These are phyloP conservation scores for Orestias chungarensis DNA, from an alignment of 2,797 vertebrate genomes.

Conservation along the genomic window DNA sequence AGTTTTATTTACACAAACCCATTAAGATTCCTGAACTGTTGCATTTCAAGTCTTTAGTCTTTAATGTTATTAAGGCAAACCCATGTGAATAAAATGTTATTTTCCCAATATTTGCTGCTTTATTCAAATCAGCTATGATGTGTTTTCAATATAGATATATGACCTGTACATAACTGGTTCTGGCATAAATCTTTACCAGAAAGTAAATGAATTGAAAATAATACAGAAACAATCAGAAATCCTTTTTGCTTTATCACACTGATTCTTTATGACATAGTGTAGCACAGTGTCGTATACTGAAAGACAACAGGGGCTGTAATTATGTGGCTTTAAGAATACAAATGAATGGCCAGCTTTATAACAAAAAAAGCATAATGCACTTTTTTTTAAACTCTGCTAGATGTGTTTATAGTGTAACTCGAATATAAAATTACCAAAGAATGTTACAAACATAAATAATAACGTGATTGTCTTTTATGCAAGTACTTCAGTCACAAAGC, in stretches of 20 bases:
- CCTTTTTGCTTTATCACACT: constrained; percentile 26
- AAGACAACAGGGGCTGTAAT: constrained; percentile 26
- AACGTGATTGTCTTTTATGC: constrained; percentile 63
- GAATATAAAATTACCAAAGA: constrained; percentile 38
- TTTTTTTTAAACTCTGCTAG: constrained; percentile 40
- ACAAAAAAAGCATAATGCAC: constrained; percentile 34
- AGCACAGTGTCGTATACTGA: constrained; percentile 36
- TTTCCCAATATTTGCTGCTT: constrained; percentile 53
- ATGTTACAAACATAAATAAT: constrained; percentile 47
- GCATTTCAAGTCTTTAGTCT: not conserved
- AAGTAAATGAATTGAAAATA: constrained; percentile 16
- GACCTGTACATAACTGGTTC: constrained; percentile 48
- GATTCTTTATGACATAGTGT: constrained; percentile 18
- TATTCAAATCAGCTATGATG: constrained; percentile 71
- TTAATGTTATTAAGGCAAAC: constrained; percentile 13
- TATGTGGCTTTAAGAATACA: constrained; percentile 20
- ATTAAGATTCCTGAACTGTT: constrained; percentile 2
- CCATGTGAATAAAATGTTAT: constrained; percentile 39
- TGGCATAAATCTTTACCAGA: constrained; percentile 29
- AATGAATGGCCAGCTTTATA: constrained; percentile 30
- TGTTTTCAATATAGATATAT: constrained; percentile 87
- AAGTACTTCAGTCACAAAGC: constrained; percentile 31
- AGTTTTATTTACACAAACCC: not conserved
- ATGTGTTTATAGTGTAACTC: constrained; percentile 39
- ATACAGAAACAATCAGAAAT: constrained; percentile 27